Conservation (phyloP, 2,113 vertebrate species). For the Monarcha castaneiventris region DNA sequence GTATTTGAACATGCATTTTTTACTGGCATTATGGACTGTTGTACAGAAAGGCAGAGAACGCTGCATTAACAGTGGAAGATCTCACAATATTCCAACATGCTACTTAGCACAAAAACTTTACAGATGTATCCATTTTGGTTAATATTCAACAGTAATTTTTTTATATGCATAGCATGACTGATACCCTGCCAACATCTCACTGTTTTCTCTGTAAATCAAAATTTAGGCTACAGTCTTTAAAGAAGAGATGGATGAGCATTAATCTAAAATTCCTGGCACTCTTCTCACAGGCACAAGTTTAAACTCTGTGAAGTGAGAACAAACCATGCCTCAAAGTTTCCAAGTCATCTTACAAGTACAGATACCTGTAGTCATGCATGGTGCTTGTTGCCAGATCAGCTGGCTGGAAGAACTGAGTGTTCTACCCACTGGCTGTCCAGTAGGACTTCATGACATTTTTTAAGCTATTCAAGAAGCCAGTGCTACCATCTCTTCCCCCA, state of each 20-base stretch:
- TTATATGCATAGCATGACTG: background rate
- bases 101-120: background rate
- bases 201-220: background rate
- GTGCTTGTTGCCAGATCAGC: background rate
- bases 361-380: background rate
- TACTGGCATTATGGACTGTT: background rate
- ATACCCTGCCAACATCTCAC: background rate
- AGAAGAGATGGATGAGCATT: background rate
- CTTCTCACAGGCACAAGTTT: background rate
- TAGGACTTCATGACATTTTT: background rate
- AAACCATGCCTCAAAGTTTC: slow-evolving; percentile 7
- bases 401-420: background rate
- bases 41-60: background rate
- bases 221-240: background rate
- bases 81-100: background rate
- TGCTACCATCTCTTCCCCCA: background rate
- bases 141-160: background rate
- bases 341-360: background rate
- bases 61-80: background rate
- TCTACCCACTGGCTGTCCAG: background rate
- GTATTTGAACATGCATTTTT: background rate
- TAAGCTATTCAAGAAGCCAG: background rate
- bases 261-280: background rate
- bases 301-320: background rate
- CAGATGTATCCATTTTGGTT: background rate